Conservation (phyloP, 1,140 invertebrate genomes). For the Leptinotarsa lineolata region DNA sequence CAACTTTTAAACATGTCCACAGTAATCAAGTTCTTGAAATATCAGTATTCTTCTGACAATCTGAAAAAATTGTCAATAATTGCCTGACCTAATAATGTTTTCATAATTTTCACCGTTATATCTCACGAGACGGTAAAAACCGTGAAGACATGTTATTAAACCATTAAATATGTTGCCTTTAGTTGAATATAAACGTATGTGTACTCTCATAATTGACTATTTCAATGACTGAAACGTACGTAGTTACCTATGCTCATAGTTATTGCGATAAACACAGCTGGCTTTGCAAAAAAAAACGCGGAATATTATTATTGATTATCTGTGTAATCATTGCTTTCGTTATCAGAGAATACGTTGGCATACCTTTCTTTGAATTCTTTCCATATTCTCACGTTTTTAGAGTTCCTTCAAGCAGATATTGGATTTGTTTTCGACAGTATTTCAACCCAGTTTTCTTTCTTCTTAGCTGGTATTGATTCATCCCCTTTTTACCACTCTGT, state of each 20-base stretch:
- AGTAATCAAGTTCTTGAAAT: too few species aligned
- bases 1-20: too few species aligned
- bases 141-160: not conserved
- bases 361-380: too few species aligned
- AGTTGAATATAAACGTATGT: not conserved
- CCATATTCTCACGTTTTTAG: too few species aligned
- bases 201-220: not conserved
- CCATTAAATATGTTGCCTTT: not conserved
- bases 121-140: not conserved
- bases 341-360: too few species aligned
- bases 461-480: too few species aligned
- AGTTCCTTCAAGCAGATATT: too few species aligned
- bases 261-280: not conserved
- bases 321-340: not conserved
- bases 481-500: too few species aligned
- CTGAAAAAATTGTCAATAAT: too few species aligned
- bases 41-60: too few species aligned
- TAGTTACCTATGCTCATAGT: not conserved
- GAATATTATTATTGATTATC: not conserved
- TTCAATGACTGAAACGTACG: not conserved
- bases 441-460: too few species aligned
- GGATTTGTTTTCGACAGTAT: too few species aligned
- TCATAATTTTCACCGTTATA: not conserved
- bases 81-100: not conserved
- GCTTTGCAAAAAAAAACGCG: not conserved